These are phyloP conservation scores for Phrynocephalus guinanensis DNA, from an alignment of 2,797 vertebrate species.

Conservation along the genomic window DNA sequence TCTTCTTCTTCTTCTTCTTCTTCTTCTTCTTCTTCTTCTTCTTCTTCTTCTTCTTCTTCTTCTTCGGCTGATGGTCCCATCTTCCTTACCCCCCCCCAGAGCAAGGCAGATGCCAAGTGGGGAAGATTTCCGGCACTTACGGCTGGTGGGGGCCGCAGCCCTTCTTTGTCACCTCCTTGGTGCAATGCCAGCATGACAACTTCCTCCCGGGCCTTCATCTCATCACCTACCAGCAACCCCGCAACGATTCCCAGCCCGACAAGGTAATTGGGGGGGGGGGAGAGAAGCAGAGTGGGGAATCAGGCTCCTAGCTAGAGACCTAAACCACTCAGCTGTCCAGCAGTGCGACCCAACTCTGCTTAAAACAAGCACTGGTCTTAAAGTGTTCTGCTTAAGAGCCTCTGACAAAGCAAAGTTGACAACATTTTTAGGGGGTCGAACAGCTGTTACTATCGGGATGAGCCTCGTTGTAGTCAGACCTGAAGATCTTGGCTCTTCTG, in stretches of 20 bases:
- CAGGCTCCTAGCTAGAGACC: background rate
- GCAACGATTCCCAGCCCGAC: constrained; percentile 93
- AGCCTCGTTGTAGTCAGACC: background rate
- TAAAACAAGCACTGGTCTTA: too few relatives aligned
- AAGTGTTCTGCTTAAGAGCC: too few relatives aligned
- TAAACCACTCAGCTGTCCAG: background rate
- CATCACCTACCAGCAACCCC: constrained; percentile 93
- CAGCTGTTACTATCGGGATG: too few relatives aligned
- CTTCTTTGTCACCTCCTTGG: constrained; percentile 90
- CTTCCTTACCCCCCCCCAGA: constrained; percentile 76
- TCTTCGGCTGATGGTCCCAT: too few relatives aligned
- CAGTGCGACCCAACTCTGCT: too few relatives aligned
- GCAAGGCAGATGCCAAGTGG: constrained; percentile 89
- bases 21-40: too few relatives aligned
- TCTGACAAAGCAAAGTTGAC: too few relatives aligned
- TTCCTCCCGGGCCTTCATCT: constrained; percentile 94
- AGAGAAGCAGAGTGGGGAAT: too few relatives aligned
- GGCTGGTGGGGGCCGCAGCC: constrained; percentile 95
- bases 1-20: too few relatives aligned
- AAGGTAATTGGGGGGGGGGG: constrained; percentile 79
- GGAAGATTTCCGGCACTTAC: constrained; percentile 92
- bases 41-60: too few relatives aligned
- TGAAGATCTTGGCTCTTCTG: background rate
- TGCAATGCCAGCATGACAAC: constrained; percentile 89
- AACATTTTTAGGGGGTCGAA: background rate